Evolutionary conservation across 2,797 vertebrate species (phyloP).

Genomic region (Acomys russatus): DNA sequence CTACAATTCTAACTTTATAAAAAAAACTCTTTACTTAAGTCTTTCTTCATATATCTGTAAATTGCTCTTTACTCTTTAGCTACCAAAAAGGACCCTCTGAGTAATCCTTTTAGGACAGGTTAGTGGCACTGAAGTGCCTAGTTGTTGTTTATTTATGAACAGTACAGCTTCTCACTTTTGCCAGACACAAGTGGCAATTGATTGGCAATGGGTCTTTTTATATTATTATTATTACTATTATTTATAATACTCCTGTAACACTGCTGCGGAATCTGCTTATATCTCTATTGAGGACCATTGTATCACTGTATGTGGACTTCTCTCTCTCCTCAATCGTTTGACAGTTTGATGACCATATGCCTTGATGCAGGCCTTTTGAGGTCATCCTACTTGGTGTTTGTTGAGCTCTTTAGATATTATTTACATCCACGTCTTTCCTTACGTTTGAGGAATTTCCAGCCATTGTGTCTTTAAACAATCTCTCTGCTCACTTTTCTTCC

Average conservation of each 20-base stretch:
- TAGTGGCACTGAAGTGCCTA: background rate
- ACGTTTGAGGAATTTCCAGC: background rate
- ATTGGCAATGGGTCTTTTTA: background rate
- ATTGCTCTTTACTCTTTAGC: background rate
- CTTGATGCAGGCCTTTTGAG: background rate
- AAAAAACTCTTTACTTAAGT: background rate
- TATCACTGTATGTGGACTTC: background rate
- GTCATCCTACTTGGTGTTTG: background rate
- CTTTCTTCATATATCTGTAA: background rate
- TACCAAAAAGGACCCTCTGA: background rate
- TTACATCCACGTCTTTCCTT: background rate
- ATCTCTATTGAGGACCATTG: background rate
- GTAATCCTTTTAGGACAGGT: background rate
- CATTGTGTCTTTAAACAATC: background rate
- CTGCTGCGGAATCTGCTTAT: background rate
- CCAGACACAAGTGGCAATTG: too few relatives aligned
- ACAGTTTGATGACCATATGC: background rate
- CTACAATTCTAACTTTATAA: background rate
- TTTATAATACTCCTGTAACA: background rate
- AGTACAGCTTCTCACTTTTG: background rate
- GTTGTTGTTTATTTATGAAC: background rate
- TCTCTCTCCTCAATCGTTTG: background rate
- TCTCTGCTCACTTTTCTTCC: background rate
- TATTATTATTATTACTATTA: too few relatives aligned
- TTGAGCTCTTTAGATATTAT: background rate